Evolutionary conservation across 1,140 invertebrate species (phyloP).

Genomic region (Ceratina calcarata): DNA sequence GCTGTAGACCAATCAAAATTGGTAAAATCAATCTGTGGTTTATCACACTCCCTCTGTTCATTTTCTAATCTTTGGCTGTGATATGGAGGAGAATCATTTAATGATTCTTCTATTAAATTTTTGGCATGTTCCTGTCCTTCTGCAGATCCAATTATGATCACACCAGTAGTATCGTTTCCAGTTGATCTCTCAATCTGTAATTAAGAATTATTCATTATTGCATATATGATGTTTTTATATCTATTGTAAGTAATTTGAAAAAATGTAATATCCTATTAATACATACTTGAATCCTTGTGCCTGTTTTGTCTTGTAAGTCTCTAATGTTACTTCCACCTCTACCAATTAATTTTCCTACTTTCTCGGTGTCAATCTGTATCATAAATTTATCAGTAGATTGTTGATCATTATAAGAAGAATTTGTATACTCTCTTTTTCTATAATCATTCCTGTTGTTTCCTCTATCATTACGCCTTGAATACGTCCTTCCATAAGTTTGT

Average conservation of each 20-base stretch:
- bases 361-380: conserved; percentile 59
- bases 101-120: conserved; percentile 80
- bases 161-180: conserved; percentile 73
- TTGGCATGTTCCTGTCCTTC: conserved; percentile 81
- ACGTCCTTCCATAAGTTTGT: not conserved
- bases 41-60: not conserved
- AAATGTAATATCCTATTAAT: conserved; percentile 16
- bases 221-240: not conserved
- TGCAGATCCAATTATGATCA: conserved; percentile 81
- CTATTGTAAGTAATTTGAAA: conserved; percentile 7
- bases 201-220: conserved; percentile 1
- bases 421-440: not conserved
- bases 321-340: conserved; percentile 88
- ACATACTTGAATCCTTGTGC: conserved; percentile 81
- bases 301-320: conserved; percentile 84
- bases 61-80: not conserved
- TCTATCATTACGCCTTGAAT: not conserved
- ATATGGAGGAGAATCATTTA: conserved; percentile 34
- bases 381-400: not conserved
- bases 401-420: not conserved
- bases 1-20: conserved; percentile 33
- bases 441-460: not conserved
- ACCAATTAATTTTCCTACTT: conserved; percentile 82
- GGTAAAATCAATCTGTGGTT: conserved; percentile 25
- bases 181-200: conserved; percentile 69